phyloP scores from a whole-genome alignment of 1,140 invertebrate genomes.

The Argopecten irradians region DNA sequence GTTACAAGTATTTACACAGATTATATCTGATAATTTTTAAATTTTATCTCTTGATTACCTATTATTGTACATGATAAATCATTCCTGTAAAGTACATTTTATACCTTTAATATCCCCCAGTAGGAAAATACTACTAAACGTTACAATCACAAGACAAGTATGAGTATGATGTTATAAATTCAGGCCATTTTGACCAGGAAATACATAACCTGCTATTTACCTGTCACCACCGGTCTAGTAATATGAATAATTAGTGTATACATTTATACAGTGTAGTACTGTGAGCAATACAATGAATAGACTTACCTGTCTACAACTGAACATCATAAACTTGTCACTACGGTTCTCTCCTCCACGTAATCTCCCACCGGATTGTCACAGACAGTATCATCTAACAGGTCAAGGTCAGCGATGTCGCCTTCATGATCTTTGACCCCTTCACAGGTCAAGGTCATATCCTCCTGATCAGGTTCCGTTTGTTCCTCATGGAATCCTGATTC shows the following conservation, averaged over 20 bases:
- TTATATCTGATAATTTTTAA: no score
- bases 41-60: no score
- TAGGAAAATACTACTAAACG: no score
- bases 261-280: not conserved
- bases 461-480: conserved; percentile 55
- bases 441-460: conserved; percentile 17
- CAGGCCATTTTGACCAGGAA: not conserved
- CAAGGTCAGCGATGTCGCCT: conserved; percentile 12
- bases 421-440: not conserved
- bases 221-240: not conserved
- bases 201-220: not conserved
- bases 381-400: not conserved
- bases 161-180: not conserved
- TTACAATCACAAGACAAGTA: not conserved
- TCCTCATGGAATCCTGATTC: conserved; percentile 70
- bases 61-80: no score
- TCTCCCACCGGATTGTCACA: not conserved
- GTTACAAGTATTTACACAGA: no score
- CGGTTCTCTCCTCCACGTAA: not conserved
- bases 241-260: conserved; percentile 5
- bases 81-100: no score
- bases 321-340: not conserved
- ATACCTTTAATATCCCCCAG: no score
- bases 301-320: not conserved
- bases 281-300: not conserved